phyloP scores from a whole-genome alignment of 2,113 vertebrate species.

The Reinhardtius hippoglossoides region DNA sequence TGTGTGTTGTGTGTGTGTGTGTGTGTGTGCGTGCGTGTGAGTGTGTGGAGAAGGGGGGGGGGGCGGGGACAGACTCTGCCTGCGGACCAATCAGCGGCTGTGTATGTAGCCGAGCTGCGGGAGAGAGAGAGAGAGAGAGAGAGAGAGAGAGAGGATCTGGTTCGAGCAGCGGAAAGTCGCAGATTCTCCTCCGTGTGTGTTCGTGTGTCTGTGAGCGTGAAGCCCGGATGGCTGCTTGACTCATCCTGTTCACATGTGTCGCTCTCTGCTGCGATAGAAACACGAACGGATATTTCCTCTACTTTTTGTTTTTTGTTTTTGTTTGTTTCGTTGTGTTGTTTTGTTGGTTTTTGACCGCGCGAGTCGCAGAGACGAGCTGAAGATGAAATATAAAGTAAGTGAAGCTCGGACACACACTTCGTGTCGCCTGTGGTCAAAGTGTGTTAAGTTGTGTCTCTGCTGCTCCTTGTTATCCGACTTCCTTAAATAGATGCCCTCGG shows the following conservation, averaged over 20 bases:
- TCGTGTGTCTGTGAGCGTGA: constrained; percentile 1
- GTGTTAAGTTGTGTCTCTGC: too few species aligned
- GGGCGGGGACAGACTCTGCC: not conserved
- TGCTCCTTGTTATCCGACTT: too few species aligned
- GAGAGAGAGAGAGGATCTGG: not conserved
- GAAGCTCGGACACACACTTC: not conserved
- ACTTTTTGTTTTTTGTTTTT: constrained; percentile 12
- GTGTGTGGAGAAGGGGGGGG: too few species aligned
- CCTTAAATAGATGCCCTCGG: constrained; percentile 11
- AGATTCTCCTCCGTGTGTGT: constrained; percentile 7
- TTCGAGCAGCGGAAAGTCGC: not conserved
- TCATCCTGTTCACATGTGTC: constrained; percentile 41
- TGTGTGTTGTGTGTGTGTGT: too few species aligned
- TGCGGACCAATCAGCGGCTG: constrained; percentile 66
- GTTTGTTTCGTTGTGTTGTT: too few species aligned
- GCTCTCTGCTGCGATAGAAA: constrained; percentile 30
- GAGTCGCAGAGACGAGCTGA: constrained; percentile 48
- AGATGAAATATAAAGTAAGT: constrained; percentile 87
- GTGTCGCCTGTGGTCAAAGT: not conserved
- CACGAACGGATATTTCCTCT: constrained; percentile 68
- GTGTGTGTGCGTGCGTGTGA: too few species aligned
- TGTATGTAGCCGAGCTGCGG: constrained; percentile 48
- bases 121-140: not conserved
- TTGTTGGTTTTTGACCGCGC: not conserved
- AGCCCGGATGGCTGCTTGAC: constrained; percentile 61